Evolutionary conservation across 2,888 invertebrate genomes (phyloP).

Genomic region (Aleiodes leptofemur): DNA sequence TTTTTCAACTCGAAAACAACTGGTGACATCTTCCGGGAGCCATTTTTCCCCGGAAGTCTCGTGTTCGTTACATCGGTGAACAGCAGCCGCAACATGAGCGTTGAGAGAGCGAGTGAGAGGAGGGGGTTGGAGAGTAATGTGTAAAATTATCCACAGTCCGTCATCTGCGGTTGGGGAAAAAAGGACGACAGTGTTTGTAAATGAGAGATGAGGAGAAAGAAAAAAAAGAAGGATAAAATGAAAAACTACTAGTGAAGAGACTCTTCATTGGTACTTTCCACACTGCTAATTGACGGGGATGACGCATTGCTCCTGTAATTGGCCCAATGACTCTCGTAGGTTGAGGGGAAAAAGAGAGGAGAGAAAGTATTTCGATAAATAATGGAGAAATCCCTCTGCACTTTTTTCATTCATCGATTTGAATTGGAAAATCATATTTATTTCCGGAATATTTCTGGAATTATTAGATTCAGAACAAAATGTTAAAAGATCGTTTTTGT

Average conservation of each 20-base stretch:
- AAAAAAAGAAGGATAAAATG: constrained; percentile 45
- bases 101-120: background rate
- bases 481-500: too few relatives aligned
- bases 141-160: constrained; percentile 69
- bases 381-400: too few relatives aligned
- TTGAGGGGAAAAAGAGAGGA: constrained; percentile 31
- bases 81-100: constrained; percentile 21
- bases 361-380: too few relatives aligned
- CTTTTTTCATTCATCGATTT: too few relatives aligned
- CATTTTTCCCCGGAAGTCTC: constrained; percentile 7
- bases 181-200: constrained; percentile 13
- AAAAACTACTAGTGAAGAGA: constrained; percentile 43
- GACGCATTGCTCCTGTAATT: constrained; percentile 73
- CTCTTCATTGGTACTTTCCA: constrained; percentile 60
- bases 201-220: constrained; percentile 35
- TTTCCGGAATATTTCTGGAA: too few relatives aligned
- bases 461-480: too few relatives aligned
- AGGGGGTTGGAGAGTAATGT: constrained; percentile 49
- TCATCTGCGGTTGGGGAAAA: constrained; percentile 53
- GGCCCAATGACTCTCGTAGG: constrained; percentile 66
- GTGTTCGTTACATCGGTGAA: constrained; percentile 13
- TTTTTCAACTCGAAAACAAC: background rate
- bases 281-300: constrained; percentile 73
- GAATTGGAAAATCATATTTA: too few relatives aligned
- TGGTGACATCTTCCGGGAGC: constrained; percentile 4